These are phyloP conservation scores for Mormyrus hasselquistii DNA, from an alignment of 2,797 vertebrate species.

Conservation along the genomic window DNA sequence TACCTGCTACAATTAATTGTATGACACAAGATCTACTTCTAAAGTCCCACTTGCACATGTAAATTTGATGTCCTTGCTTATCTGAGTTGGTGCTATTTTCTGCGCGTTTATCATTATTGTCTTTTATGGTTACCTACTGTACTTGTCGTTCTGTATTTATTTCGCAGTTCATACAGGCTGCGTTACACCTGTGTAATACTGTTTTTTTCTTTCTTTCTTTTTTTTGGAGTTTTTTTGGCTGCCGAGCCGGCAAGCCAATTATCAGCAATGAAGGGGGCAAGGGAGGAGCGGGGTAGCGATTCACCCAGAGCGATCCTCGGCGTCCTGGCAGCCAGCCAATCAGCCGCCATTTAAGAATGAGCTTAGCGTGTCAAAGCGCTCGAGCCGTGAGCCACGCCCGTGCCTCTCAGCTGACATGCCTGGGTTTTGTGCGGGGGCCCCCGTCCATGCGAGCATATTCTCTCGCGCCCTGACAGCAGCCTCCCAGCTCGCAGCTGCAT, in stretches of 20 bases:
- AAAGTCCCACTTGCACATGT: background rate
- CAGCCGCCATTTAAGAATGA: slow-evolving; percentile 71
- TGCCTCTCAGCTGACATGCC: slow-evolving; percentile 72
- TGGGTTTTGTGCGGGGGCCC: slow-evolving; percentile 55
- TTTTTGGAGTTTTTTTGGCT: background rate
- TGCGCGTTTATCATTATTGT: background rate
- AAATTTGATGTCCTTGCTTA: background rate
- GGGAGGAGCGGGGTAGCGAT: slow-evolving; percentile 46
- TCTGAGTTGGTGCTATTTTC: background rate
- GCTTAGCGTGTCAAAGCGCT: slow-evolving; percentile 74
- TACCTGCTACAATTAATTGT: background rate
- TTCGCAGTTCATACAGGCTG: background rate
- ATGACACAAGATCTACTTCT: background rate
- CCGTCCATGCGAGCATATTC: slow-evolving; percentile 29
- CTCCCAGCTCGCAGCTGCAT: slow-evolving; percentile 51
- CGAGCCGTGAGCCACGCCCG: slow-evolving; percentile 64
- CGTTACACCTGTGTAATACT: background rate
- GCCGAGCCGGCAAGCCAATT: background rate
- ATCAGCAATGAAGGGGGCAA: slow-evolving; percentile 20
- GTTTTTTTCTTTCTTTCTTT: background rate
- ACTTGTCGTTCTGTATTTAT: background rate
- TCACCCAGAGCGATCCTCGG: slow-evolving; percentile 52
- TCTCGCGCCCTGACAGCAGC: background rate
- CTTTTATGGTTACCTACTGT: background rate
- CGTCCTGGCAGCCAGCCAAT: slow-evolving; percentile 53